phyloP scores from a whole-genome alignment of 2,797 vertebrate genomes.

The Hylomyscus alleni region DNA sequence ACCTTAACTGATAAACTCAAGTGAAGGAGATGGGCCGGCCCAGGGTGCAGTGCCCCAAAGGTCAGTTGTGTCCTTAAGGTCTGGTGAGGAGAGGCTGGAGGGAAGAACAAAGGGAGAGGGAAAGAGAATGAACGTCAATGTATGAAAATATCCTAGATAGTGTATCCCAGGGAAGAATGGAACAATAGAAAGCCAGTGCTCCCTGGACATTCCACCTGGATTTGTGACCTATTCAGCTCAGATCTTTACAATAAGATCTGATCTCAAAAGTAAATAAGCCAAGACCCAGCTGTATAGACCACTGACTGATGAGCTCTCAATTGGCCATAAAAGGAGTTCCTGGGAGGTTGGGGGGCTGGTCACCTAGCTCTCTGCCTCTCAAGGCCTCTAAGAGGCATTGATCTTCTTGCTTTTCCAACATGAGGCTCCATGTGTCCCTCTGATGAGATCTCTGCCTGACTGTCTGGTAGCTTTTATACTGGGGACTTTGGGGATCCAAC shows the following conservation, averaged over 20 bases:
- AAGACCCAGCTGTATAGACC: neutral
- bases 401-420: neutral
- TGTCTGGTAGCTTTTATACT: too few relatives aligned
- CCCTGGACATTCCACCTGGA: neutral
- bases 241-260: neutral
- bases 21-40: rapidly evolving
- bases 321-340: rapidly evolving
- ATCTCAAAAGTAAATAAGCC: neutral
- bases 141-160: neutral
- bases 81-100: neutral
- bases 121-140: neutral
- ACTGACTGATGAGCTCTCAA: rapidly evolving
- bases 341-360: rapidly evolving
- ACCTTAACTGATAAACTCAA: neutral
- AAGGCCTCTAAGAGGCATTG: neutral
- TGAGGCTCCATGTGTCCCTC: neutral
- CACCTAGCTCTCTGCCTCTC: neutral
- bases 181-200: neutral
- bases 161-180: neutral
- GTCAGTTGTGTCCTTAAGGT: neutral
- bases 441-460: too few relatives aligned
- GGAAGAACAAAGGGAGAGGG: neutral
- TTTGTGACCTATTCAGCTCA: neutral
- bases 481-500: neutral
- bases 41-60: neutral